Evolutionary conservation across 2,888 invertebrate species (phyloP).

Genomic region (Lasioglossum malachurum): DNA sequence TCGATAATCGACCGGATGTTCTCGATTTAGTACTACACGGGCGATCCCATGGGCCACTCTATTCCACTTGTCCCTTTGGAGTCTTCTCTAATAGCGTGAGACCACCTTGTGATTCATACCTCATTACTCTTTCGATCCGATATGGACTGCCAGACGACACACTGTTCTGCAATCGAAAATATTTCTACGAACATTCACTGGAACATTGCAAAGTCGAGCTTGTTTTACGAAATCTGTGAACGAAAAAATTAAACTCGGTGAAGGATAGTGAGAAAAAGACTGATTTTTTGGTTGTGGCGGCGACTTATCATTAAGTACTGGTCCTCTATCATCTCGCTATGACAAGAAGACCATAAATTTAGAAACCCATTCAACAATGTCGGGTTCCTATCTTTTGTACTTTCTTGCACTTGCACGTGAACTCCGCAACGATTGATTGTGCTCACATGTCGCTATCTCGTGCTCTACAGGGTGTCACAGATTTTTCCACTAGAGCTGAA

Average conservation of each 20-base stretch:
- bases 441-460: not conserved
- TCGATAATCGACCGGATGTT: conserved; percentile 78
- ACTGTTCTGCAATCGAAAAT: conserved; percentile 2
- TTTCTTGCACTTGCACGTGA: conserved; percentile 20
- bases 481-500: not conserved
- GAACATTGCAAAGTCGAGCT: not conserved
- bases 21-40: conserved; percentile 74
- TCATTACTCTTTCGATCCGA: conserved; percentile 61
- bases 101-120: conserved; percentile 68
- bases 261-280: conserved; percentile 33
- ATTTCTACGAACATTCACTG: not conserved
- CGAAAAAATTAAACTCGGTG: not conserved
- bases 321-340: conserved; percentile 73
- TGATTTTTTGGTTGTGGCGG: conserved; percentile 49
- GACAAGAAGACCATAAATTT: conserved; percentile 75
- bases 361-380: conserved; percentile 57
- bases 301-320: conserved; percentile 57
- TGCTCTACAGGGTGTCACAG: not conserved
- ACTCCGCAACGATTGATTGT: conserved; percentile 19
- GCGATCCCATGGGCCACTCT: conserved; percentile 76
- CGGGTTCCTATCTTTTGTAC: conserved; percentile 29
- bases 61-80: conserved; percentile 74
- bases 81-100: conserved; percentile 68
- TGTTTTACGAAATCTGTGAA: not conserved
- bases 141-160: conserved; percentile 30